phyloP scores from a whole-genome alignment of 2,113 vertebrate genomes.

The Euleptes europaea region DNA sequence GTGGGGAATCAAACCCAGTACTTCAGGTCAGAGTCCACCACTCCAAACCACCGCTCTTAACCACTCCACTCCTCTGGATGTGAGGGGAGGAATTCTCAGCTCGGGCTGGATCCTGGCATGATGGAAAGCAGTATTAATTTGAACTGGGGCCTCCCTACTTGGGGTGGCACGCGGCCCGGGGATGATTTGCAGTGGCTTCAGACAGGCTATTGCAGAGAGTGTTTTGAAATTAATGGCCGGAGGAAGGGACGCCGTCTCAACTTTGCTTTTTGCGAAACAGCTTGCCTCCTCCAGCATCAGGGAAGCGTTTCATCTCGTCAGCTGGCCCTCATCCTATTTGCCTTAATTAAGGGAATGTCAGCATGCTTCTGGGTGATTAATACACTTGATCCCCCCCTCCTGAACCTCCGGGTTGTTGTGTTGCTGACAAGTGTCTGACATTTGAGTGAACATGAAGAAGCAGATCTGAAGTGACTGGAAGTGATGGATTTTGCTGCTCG shows the following conservation, averaged over 20 bases:
- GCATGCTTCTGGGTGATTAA: background rate
- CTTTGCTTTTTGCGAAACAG: background rate
- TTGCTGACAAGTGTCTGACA: background rate
- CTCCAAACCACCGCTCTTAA: no score
- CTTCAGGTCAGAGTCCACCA: no score
- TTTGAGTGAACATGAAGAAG: constrained; percentile 1
- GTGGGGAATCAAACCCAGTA: no score
- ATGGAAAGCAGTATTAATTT: no score
- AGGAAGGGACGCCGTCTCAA: background rate
- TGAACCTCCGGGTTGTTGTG: background rate
- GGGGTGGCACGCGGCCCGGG: no score
- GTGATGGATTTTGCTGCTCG: constrained; percentile 12
- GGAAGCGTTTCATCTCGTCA: rapidly evolving
- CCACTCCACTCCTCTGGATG: no score
- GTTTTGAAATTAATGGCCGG: background rate
- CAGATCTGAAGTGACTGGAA: background rate
- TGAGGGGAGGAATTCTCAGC: no score
- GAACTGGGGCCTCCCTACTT: no score
- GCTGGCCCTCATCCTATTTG: background rate
- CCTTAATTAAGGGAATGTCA: background rate
- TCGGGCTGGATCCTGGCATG: no score
- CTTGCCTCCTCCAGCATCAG: background rate
- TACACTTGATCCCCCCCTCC: background rate
- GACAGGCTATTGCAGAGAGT: no score
- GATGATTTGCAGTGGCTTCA: no score